A percentile compares a stretch with the other conserved stretches of the same genome.
Evolutionary conservation across 2,113 vertebrate species (phyloP).

Genomic region (Polyodon spathula): DNA sequence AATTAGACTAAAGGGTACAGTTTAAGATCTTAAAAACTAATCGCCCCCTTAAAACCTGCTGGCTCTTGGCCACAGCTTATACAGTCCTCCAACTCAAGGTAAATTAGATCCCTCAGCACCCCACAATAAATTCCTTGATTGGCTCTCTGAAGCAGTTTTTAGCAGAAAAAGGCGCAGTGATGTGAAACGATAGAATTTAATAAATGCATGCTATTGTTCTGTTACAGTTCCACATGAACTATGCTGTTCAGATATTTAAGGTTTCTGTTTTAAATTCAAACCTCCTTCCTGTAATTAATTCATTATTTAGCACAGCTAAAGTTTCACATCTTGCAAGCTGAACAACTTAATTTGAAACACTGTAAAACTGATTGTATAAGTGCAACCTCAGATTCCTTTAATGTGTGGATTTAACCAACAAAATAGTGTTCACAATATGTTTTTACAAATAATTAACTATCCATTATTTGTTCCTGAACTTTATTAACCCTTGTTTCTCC

Average conservation of each 20-base stretch:
- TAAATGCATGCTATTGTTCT: slow-evolving; percentile 22
- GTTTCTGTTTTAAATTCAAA: slow-evolving; percentile 31
- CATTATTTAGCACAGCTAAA: slow-evolving; percentile 39
- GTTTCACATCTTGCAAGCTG: slow-evolving; percentile 36
- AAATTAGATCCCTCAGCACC: slow-evolving; percentile 33
- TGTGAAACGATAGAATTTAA: slow-evolving; percentile 33
- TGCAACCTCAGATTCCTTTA: not conserved
- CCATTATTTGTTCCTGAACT: not conserved
- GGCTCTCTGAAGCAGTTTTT: slow-evolving; percentile 42
- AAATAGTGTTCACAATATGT: not conserved
- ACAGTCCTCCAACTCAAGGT: slow-evolving; percentile 22
- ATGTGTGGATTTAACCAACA: not conserved
- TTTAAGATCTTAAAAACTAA: slow-evolving; percentile 42
- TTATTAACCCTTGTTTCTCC: not conserved
- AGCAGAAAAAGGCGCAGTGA: slow-evolving; percentile 42
- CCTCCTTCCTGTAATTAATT: slow-evolving; percentile 61
- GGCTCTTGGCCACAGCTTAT: slow-evolving; percentile 22
- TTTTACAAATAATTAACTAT: not conserved
- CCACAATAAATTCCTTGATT: slow-evolving; percentile 36
- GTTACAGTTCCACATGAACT: slow-evolving; percentile 33
- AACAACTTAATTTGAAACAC: slow-evolving; percentile 11
- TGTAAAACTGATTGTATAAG: not conserved
- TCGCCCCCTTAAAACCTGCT: slow-evolving; percentile 36
- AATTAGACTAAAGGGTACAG: slow-evolving; percentile 42
- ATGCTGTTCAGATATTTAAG: slow-evolving; percentile 47